A percentile compares a stretch with the other conserved stretches of the same genome.
phyloP scores from a whole-genome alignment of 1,140 invertebrate genomes.

The Hypothenemus hampei region DNA sequence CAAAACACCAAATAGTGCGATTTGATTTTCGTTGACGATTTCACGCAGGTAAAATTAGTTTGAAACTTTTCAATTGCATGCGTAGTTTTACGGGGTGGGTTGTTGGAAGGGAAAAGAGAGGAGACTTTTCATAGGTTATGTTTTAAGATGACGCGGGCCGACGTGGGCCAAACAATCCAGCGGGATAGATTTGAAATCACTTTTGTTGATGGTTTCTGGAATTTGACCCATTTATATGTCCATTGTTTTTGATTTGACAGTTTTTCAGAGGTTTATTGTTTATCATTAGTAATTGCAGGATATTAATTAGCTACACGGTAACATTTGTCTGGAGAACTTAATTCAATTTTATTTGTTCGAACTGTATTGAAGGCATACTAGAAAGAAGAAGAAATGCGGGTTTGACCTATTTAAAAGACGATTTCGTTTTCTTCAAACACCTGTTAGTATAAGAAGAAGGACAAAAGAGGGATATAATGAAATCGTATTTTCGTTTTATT shows the following conservation, averaged over 20 bases:
- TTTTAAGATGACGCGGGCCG: slow-evolving; percentile 26
- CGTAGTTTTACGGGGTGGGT: slow-evolving; percentile 7
- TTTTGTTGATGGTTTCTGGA: too few species aligned
- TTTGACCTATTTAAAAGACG: too few species aligned
- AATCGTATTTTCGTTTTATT: slow-evolving; percentile 37
- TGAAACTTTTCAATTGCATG: slow-evolving; percentile 25
- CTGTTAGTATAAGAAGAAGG: slow-evolving; percentile 24
- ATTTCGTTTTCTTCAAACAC: slow-evolving; percentile 12
- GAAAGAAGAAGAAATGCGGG: too few species aligned
- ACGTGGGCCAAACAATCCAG: slow-evolving; percentile 7
- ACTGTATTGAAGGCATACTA: too few species aligned
- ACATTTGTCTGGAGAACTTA: too few species aligned
- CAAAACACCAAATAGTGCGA: background rate
- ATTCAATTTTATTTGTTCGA: too few species aligned
- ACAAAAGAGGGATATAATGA: slow-evolving; percentile 23
- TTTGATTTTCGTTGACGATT: background rate
- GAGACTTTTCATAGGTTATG: slow-evolving; percentile 30
- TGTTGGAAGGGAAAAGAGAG: too few species aligned
- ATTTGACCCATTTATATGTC: too few species aligned
- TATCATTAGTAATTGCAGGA: too few species aligned
- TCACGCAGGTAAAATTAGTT: slow-evolving; percentile 25
- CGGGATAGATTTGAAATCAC: background rate
- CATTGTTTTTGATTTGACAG: too few species aligned
- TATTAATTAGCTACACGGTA: too few species aligned
- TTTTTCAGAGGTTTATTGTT: too few species aligned